phyloP scores from a whole-genome alignment of 2,888 invertebrate species.

The Unio pictorum region DNA sequence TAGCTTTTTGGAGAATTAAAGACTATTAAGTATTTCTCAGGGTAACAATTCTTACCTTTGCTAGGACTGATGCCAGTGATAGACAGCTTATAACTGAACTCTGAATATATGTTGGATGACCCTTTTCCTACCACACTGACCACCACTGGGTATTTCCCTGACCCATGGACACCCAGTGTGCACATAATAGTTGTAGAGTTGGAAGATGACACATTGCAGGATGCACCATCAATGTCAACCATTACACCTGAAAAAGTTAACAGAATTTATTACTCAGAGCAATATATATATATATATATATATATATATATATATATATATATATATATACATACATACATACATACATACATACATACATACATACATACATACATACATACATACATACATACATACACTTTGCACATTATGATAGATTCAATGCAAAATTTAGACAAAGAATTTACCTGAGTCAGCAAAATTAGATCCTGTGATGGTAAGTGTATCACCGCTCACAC shows the following conservation, averaged over 20 bases:
- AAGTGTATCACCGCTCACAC: too few relatives aligned
- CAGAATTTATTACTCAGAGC: too few relatives aligned
- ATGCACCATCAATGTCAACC: constrained; percentile 23
- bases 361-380: too few relatives aligned
- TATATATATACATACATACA: too few relatives aligned
- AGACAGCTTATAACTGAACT: constrained; percentile 36
- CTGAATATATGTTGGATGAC: constrained; percentile 28
- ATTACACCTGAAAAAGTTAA: not conserved
- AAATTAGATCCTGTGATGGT: too few relatives aligned
- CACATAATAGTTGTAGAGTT: constrained; percentile 28
- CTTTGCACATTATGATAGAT: too few relatives aligned
- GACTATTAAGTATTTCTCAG: not conserved
- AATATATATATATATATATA: too few relatives aligned
- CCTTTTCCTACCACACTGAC: constrained; percentile 35
- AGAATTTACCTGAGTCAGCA: too few relatives aligned
- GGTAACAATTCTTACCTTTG: constrained; percentile 28
- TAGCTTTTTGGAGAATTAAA: too few relatives aligned
- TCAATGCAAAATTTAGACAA: too few relatives aligned
- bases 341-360: constrained; percentile 10
- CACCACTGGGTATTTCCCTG: constrained; percentile 30
- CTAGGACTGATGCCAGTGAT: constrained; percentile 27
- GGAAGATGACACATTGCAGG: constrained; percentile 33
- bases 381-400: too few relatives aligned
- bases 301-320: too few relatives aligned
- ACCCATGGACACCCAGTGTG: constrained; percentile 31